These are phyloP conservation scores for Andricus grossulariae DNA, from an alignment of 1,140 invertebrate species.

Conservation along the genomic window DNA sequence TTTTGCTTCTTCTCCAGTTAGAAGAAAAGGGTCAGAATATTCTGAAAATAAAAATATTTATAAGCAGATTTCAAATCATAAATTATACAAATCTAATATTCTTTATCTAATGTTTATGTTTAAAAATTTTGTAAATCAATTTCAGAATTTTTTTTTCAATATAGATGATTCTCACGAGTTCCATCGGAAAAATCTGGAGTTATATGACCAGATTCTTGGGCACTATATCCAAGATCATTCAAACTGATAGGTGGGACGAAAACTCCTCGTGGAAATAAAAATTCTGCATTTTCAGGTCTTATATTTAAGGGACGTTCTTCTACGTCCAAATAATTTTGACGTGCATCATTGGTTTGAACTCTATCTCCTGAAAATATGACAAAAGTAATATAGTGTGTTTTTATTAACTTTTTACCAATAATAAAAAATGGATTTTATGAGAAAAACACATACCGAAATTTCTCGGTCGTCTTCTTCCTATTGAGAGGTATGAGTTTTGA, in stretches of 20 bases:
- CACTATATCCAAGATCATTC: slow-evolving; percentile 59
- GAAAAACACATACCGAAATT: slow-evolving; percentile 44
- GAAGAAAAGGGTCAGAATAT: slow-evolving; percentile 74
- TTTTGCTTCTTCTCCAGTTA: slow-evolving; percentile 76
- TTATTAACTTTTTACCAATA: not conserved
- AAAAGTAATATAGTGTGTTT: not conserved
- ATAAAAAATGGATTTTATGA: not conserved
- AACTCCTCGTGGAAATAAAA: slow-evolving; percentile 62
- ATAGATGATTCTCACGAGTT: slow-evolving; percentile 50
- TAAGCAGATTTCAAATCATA: not conserved
- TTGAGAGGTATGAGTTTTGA: slow-evolving; percentile 64
- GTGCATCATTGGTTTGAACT: slow-evolving; percentile 31
- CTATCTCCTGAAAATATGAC: slow-evolving; percentile 32
- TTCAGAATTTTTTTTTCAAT: not conserved
- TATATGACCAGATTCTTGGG: slow-evolving; percentile 47
- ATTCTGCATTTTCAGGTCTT: slow-evolving; percentile 53
- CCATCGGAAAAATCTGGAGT: slow-evolving; percentile 63
- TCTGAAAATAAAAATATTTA: slow-evolving; percentile 45
- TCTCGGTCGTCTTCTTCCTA: slow-evolving; percentile 52
- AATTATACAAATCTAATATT: not conserved
- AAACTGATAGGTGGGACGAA: slow-evolving; percentile 58
- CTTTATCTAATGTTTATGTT: no score
- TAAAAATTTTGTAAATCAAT: not conserved
- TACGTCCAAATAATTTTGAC: slow-evolving; percentile 37
- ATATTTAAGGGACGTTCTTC: slow-evolving; percentile 34